Base-by-base conservation (phyloP, 2,113 vertebrate genomes). In the Montifringilla adamsi region DNA sequence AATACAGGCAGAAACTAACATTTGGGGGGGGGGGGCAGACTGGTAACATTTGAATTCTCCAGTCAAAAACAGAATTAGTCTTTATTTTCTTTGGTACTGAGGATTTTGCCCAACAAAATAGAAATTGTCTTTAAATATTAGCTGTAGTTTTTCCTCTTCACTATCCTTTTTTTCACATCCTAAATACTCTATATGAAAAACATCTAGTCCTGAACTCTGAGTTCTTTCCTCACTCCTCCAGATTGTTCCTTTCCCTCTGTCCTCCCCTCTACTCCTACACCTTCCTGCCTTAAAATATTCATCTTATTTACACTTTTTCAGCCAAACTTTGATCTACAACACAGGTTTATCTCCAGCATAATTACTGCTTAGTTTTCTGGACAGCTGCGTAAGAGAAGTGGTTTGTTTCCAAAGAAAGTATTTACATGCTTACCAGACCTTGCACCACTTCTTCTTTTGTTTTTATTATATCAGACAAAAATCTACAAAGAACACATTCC, bases 231-330 rank as follows among this genome's bases (percentile, higher is more conserved):
- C 35, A 21, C 23, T 35, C 17, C 16, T 49, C 5, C 16, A 50
- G 17, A 30, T 46, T 62, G 5, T 15, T 68, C 7, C 3, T 46
- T 68, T 17, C 13, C 7, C 23, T 6, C 4, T 13, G 2, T 17
- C 14, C 8, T 50, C 7, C 15, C 26, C 19, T 31, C 14, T 17
- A 18, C 3, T 5, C 31, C 11, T 15, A n/a, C 1, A 1, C 3
- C 13, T 53, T 53, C 24, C 39, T 27, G 12, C 43, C 27, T 77
- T 69, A 56, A 47, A 84, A 50, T 27, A 47, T 52, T 77, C 2
- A 56, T n/a, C 39, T 83, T 59, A 46, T 68, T 86, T 59, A 63
- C 9, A 39, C 6, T 59, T 75, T 56, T 74, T 79, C 11, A 82
- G n/a, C 31, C 7, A 37, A 41, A 46, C 6, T 50, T 60, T 78